Evolutionary conservation across 2,797 vertebrate genomes (phyloP), one percentile per base, ranked within the genome.

Genomic region (Distichodus sexfasciatus): DNA sequence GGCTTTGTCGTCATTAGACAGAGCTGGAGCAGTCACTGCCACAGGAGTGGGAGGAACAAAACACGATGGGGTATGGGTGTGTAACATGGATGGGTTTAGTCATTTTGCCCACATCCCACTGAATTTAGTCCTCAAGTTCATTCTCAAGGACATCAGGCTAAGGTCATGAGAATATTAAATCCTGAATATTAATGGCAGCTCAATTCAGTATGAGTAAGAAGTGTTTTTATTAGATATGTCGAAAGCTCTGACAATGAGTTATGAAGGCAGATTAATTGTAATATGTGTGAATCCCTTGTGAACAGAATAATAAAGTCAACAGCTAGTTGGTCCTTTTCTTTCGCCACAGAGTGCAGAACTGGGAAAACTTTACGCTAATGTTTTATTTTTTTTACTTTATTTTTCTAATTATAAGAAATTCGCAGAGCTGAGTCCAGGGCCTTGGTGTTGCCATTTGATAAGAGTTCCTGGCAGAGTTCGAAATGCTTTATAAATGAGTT

Each of bases 401-500:
- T 35, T 31, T 47, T 29, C 2, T 8, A 40, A 10, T 15, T 35
- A 36, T 47, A 2, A 23, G n/a, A 36, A 64, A 55, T 50, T 54
- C 48, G 47, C 24, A 28, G 31, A 57, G 12, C 15, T 38, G 46
- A 29, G 60, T 41, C 33, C 1, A n/a, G n/a, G n/a, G n/a, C n/a
- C n/a, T n/a, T n/a, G n/a, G 4, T 40, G 50, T 46, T 69, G 68
- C 51, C 65, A 54, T 59, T 64, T 24, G 36, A 55, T 58, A 41
- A 3, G 36, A 19, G 3, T 41, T 58, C 17, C 43, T 48, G 43
- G 21, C 38, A 31, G 15, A 19, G 50, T 21, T n/a, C 54, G 46
- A 50, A 1, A 23, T 41, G 47, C 23, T 57, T 77, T 6, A 33
- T 14, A 65, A 75, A 75, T 19, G 11, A 33, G 2, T 17, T 36